Evolutionary conservation across 2,888 invertebrate species (phyloP).

Genomic region (Cartodere bifasciata): DNA sequence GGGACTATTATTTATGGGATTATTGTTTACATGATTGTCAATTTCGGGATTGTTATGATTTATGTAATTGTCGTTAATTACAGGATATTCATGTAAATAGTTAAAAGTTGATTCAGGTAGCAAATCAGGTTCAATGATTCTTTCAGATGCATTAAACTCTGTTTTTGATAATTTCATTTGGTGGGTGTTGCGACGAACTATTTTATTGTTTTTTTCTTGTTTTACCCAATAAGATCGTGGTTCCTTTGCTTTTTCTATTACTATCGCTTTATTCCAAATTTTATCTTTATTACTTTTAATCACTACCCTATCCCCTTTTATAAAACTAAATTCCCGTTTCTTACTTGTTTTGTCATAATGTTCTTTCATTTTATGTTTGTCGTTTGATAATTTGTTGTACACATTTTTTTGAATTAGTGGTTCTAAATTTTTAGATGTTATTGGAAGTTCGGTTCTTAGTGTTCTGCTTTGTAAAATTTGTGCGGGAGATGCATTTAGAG

Average conservation of each 20-base stretch:
- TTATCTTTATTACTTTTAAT: constrained; percentile 13
- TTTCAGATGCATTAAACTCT: too few relatives aligned
- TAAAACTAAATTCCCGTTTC: constrained; percentile 3
- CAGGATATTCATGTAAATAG: too few relatives aligned
- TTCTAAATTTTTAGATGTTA: constrained; percentile 11
- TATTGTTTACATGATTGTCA: too few relatives aligned
- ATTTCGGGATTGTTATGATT: too few relatives aligned
- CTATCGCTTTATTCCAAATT: constrained; percentile 13
- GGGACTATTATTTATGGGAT: too few relatives aligned
- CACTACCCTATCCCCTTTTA: constrained; percentile 13
- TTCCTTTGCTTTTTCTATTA: constrained; percentile 13
- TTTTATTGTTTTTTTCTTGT: constrained; percentile 12
- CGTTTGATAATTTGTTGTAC: constrained; percentile 7
- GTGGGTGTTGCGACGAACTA: too few relatives aligned
- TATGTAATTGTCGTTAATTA: too few relatives aligned
- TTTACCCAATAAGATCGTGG: constrained; percentile 14
- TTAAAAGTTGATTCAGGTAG: too few relatives aligned
- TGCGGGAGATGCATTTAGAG: constrained; percentile 14
- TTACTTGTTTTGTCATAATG: constrained; percentile 9
- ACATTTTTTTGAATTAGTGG: constrained; percentile 13
- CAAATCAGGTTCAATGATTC: too few relatives aligned
- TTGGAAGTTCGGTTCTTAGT: constrained; percentile 13
- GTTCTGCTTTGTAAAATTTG: constrained; percentile 16
- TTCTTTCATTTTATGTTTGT: constrained; percentile 5
- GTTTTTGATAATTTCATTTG: too few relatives aligned